Percentiles rank a stretch among this genome's conserved stretches.
phyloP scores from a whole-genome alignment of 53 echinoderm and acorn worm genomes.

The Mesocentrotus franciscanus region DNA sequence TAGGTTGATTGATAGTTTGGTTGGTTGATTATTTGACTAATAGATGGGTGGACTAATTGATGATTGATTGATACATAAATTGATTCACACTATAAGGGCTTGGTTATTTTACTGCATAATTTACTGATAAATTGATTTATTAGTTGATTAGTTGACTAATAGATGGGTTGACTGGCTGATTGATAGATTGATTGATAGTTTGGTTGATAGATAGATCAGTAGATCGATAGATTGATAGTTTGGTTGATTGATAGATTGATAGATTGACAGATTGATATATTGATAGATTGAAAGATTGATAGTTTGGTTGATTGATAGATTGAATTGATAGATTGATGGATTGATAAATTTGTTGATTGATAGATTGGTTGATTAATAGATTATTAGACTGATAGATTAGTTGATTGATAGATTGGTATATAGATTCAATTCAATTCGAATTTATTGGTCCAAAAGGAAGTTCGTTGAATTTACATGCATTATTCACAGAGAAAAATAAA shows the following conservation, averaged over 20 bases:
- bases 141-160: not conserved
- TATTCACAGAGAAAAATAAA: too few species aligned
- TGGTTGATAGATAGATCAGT: not conserved
- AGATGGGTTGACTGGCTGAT: not conserved
- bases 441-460: too few species aligned
- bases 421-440: too few species aligned
- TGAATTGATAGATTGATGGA: not conserved
- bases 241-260: not conserved
- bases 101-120: too few species aligned
- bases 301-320: not conserved
- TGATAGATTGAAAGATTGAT: not conserved
- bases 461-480: too few species aligned
- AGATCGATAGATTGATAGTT: not conserved
- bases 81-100: too few species aligned
- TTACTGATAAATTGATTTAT: not conserved
- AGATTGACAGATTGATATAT: not conserved
- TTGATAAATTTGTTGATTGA: not conserved
- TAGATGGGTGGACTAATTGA: too few species aligned
- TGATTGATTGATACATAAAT: too few species aligned
- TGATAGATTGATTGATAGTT: not conserved
- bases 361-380: not conserved
- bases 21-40: too few species aligned
- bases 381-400: not conserved
- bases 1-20: too few species aligned
- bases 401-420: not conserved